Conservation (phyloP, 2,113 vertebrate genomes). For the Pseudopipra pipra region DNA sequence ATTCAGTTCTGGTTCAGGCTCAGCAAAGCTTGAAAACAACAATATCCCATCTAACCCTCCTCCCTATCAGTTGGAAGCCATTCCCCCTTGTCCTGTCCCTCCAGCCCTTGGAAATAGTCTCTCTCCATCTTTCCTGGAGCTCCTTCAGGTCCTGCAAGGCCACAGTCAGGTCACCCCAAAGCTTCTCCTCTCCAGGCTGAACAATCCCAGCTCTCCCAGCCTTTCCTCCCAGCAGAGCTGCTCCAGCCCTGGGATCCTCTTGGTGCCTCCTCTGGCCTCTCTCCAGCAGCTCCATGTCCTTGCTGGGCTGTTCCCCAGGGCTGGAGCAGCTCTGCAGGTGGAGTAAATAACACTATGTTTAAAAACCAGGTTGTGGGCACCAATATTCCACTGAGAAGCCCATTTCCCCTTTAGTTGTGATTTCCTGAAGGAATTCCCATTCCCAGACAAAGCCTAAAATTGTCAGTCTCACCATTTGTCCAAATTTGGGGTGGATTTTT, state of each 20-base stretch:
- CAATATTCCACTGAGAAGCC: not conserved
- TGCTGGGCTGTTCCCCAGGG: not conserved
- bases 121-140: too few relatives aligned
- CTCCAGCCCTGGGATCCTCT: too few relatives aligned
- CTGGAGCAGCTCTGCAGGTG: not conserved
- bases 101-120: too few relatives aligned
- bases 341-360: not conserved
- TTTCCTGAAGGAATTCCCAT: not conserved
- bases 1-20: not conserved
- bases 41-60: accelerated
- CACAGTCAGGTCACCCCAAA: too few relatives aligned
- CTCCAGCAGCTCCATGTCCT: not conserved
- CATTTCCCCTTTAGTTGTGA: accelerated
- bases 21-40: not conserved
- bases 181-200: too few relatives aligned
- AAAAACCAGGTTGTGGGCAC: not conserved
- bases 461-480: not conserved
- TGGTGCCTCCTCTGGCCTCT: too few relatives aligned
- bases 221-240: too few relatives aligned
- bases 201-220: too few relatives aligned
- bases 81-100: too few relatives aligned
- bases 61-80: accelerated
- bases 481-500: conserved; percentile 30
- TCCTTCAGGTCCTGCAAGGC: too few relatives aligned
- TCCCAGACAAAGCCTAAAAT: not conserved